A percentile compares a stretch with the other conserved stretches of the same genome.
These are phyloP conservation scores for Poicephalus meyeri DNA, from an alignment of 2,113 vertebrate genomes.

Conservation along the genomic window DNA sequence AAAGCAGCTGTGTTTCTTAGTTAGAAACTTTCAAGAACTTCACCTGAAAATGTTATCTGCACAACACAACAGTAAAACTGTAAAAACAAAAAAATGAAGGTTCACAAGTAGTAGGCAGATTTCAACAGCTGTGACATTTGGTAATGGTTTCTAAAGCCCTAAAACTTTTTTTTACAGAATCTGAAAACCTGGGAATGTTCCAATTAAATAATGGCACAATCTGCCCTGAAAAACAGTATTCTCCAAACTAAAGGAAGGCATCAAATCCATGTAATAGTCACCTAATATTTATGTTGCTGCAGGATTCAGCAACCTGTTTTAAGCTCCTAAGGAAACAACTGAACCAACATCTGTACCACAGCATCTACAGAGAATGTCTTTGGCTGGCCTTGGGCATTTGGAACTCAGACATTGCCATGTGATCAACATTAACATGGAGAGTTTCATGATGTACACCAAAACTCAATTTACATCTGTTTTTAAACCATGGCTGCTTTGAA, in stretches of 20 bases:
- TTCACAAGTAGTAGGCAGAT: background rate
- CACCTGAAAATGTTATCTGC: background rate
- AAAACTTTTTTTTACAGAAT: background rate
- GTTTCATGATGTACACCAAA: background rate
- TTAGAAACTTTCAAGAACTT: background rate
- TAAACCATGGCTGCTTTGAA: background rate
- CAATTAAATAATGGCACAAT: background rate
- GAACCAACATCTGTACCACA: background rate
- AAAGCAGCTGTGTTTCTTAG: background rate
- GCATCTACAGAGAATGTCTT: background rate
- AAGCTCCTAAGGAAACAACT: background rate
- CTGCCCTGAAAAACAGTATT: background rate
- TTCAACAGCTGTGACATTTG: background rate
- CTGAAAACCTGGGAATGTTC: background rate
- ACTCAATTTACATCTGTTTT: background rate
- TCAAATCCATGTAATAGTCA: fast-evolving
- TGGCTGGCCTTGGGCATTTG: background rate
- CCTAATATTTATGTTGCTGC: background rate
- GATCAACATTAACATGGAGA: background rate
- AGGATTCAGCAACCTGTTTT: background rate
- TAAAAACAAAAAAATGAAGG: background rate
- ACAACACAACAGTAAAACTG: background rate
- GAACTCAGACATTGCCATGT: background rate
- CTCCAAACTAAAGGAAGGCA: background rate
- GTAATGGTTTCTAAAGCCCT: background rate